phyloP scores from a whole-genome alignment of 35 echinoderm and acorn worm species.

The Patiria miniata region DNA sequence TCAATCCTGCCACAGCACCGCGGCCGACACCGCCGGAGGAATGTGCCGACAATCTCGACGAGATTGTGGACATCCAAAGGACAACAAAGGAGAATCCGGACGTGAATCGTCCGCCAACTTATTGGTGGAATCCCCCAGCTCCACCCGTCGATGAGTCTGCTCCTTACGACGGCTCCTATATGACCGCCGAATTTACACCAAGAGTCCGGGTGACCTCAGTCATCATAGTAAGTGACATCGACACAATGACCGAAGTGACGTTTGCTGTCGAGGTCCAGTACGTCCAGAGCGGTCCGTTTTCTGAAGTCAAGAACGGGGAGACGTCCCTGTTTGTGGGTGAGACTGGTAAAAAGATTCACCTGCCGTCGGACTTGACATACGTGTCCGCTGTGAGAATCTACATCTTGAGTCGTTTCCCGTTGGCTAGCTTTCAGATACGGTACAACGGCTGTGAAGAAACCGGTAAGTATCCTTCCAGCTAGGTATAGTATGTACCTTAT shows the following conservation, averaged over 20 bases:
- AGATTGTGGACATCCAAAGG: neutral
- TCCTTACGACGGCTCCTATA: neutral
- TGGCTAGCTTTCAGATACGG: neutral
- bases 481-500: neutral
- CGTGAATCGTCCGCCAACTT: neutral
- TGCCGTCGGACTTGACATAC: neutral
- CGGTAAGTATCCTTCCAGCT: neutral
- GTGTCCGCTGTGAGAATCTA: neutral
- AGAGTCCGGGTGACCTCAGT: neutral
- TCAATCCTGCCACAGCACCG: neutral
- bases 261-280: neutral
- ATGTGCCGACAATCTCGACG: neutral
- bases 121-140: neutral
- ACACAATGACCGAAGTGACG: neutral
- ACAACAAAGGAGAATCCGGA: neutral
- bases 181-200: neutral
- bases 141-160: neutral
- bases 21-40: neutral
- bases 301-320: neutral
- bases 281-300: neutral
- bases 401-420: neutral
- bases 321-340: neutral
- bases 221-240: neutral
- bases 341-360: neutral
- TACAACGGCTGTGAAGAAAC: neutral